phyloP scores from a whole-genome alignment of 2,888 invertebrate species.

The Parnassius smintheus region DNA sequence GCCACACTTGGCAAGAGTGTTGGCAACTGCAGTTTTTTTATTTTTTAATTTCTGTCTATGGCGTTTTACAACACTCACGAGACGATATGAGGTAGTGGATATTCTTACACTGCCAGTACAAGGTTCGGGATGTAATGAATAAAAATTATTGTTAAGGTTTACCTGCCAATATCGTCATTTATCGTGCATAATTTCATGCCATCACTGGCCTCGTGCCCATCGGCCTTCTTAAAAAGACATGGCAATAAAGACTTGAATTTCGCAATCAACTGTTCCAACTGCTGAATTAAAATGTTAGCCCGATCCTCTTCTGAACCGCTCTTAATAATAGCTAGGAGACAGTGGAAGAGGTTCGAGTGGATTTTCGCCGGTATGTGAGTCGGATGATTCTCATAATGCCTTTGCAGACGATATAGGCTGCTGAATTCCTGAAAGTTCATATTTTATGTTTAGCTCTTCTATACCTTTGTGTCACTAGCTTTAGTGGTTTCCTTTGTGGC shows the following conservation, averaged over 20 bases:
- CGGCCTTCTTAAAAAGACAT: constrained; percentile 55
- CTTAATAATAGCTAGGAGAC: constrained; percentile 62
- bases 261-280: constrained; percentile 61
- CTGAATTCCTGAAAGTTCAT: constrained; percentile 59
- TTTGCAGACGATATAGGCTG: constrained; percentile 64
- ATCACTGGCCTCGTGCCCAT: constrained; percentile 45
- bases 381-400: constrained; percentile 67
- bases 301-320: constrained; percentile 54
- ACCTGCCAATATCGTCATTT: constrained; percentile 67
- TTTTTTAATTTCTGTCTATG: no score
- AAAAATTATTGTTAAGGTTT: constrained; percentile 13
- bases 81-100: no score
- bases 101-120: no score
- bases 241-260: constrained; percentile 62
- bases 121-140: no score
- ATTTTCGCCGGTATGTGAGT: constrained; percentile 63
- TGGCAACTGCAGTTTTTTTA: no score
- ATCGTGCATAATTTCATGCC: constrained; percentile 60
- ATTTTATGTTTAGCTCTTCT: background rate
- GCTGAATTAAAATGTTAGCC: constrained; percentile 63
- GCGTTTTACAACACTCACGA: no score
- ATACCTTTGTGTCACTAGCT: background rate
- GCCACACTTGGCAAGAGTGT: no score
- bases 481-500: no score
- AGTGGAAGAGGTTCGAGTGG: constrained; percentile 68